These are phyloP conservation scores for Meloidogyne floridensis DNA, from an alignment of 1,140 invertebrate genomes.

Conservation along the genomic window DNA sequence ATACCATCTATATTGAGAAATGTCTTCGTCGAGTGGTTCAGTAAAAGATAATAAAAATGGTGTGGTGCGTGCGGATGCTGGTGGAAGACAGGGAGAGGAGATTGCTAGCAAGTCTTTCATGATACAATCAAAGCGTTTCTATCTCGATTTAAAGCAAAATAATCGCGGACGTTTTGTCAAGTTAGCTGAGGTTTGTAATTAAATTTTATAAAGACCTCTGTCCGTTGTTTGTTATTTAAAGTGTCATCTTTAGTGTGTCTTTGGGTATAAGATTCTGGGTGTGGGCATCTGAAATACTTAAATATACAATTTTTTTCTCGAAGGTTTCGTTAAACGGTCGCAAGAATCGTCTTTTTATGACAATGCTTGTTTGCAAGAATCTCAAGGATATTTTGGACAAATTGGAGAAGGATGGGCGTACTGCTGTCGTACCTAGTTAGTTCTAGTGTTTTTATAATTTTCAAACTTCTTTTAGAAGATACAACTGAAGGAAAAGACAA, in stretches of 20 bases:
- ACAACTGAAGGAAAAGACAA: conserved; percentile 23
- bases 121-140: conserved; percentile 51
- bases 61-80: conserved; percentile 4
- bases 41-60: conserved; percentile 34
- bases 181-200: conserved; percentile 40
- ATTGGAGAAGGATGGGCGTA: conserved; percentile 24
- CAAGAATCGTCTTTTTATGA: conserved; percentile 42
- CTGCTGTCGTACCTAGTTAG: background rate
- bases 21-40: conserved; percentile 37
- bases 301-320: background rate
- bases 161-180: conserved; percentile 48
- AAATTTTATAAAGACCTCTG: background rate
- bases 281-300: too few relatives aligned
- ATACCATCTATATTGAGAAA: conserved; percentile 28
- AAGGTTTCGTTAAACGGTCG: conserved; percentile 34
- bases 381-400: conserved; percentile 41
- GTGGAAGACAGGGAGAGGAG: conserved; percentile 39
- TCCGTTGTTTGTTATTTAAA: too few relatives aligned
- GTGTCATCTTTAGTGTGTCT: too few relatives aligned
- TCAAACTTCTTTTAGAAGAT: conserved; percentile 14
- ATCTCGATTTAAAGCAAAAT: conserved; percentile 47
- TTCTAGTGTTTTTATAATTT: background rate
- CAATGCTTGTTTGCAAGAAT: conserved; percentile 41
- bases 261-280: too few relatives aligned
- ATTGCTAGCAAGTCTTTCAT: conserved; percentile 42